Conservation (phyloP, 1,140 invertebrate species). For the Drosophila orosa region DNA sequence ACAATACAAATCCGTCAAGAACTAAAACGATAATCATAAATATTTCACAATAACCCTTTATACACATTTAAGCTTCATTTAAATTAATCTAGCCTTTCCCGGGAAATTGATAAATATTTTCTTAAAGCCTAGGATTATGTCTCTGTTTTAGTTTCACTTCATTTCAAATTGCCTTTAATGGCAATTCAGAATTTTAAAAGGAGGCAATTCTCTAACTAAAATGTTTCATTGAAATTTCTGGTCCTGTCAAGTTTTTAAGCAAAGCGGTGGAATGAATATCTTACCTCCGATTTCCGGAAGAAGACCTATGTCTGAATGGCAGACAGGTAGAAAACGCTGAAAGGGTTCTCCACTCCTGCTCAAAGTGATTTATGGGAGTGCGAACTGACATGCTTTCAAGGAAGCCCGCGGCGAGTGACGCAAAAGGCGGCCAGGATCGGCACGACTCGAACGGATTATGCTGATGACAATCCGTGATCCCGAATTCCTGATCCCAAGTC, state of each 20-base stretch:
- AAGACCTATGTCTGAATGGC: constrained; percentile 1
- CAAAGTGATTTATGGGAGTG: constrained; percentile 60
- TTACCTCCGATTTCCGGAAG: constrained; percentile 26
- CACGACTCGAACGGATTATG: constrained; percentile 32
- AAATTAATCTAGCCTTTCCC: neutral
- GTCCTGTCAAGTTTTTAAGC: neutral
- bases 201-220: neutral
- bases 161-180: neutral
- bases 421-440: constrained; percentile 48
- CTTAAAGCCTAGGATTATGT: neutral
- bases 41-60: no score
- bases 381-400: constrained; percentile 28
- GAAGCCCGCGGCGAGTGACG: constrained; percentile 47
- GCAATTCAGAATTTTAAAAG: no score
- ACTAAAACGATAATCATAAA: neutral
- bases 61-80: no score
- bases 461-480: constrained; percentile 38
- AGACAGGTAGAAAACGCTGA: constrained; percentile 44
- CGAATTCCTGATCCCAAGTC: constrained; percentile 6
- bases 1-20: neutral
- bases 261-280: neutral
- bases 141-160: neutral
- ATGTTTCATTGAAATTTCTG: neutral
- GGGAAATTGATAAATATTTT: neutral
- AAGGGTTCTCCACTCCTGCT: constrained; percentile 48